These are phyloP conservation scores for Triplophysa siluroides DNA, from an alignment of 2,113 vertebrate genomes.

Conservation along the genomic window DNA sequence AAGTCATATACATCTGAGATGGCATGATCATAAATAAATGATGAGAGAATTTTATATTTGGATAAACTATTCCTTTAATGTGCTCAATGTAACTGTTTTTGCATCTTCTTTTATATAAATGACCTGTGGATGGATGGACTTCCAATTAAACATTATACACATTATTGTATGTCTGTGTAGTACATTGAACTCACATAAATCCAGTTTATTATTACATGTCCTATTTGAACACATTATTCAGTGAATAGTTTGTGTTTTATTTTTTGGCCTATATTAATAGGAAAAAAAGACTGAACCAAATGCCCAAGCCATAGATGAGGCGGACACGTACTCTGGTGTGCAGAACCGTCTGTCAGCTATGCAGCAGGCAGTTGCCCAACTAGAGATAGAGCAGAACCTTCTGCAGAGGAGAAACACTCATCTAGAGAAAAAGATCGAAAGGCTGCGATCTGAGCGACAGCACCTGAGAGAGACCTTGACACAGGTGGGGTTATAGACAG, in stretches of 20 bases:
- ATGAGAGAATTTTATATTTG: too few species aligned
- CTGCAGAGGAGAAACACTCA: constrained; percentile 62
- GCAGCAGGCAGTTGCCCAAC: constrained; percentile 70
- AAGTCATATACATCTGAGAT: too few species aligned
- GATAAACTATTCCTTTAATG: too few species aligned
- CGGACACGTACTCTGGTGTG: background rate
- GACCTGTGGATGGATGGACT: too few species aligned
- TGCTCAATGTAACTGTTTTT: too few species aligned
- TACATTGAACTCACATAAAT: too few species aligned
- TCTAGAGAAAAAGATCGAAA: constrained; percentile 64
- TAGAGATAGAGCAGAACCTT: constrained; percentile 65
- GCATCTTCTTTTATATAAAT: too few species aligned
- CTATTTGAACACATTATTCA: too few species aligned
- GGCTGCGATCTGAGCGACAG: constrained; percentile 61
- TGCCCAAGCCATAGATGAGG: background rate
- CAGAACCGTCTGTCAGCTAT: constrained; percentile 60
- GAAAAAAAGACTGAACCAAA: constrained; percentile 10
- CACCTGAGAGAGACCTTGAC: constrained; percentile 63
- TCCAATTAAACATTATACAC: too few species aligned
- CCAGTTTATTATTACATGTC: too few species aligned
- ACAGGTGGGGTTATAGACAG: constrained; percentile 57
- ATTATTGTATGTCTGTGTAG: too few species aligned
- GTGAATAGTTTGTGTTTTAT: background rate
- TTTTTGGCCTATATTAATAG: background rate
- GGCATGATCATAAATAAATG: too few species aligned